These are phyloP conservation scores for Tetraneura akinire DNA, from an alignment of 1,140 invertebrate species.

Conservation along the genomic window DNA sequence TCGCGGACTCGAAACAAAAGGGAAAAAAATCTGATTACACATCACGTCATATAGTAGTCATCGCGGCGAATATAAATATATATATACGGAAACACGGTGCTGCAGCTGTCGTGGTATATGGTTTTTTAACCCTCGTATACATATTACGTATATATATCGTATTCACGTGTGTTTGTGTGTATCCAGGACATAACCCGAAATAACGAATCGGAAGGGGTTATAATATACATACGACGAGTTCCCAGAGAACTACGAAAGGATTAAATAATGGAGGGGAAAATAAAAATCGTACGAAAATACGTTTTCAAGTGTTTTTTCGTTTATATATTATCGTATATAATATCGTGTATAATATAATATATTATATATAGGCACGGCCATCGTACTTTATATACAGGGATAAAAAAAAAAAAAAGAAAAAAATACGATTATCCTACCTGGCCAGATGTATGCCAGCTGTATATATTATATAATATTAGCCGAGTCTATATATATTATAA, in stretches of 20 bases:
- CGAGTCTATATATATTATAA: neutral
- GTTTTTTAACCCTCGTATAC: slow-evolving; percentile 19
- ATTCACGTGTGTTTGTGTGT: neutral
- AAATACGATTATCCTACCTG: slow-evolving; percentile 26
- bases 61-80: too few species aligned
- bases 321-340: too few species aligned
- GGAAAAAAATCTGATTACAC: slow-evolving; percentile 44
- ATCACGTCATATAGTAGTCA: neutral
- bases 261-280: slow-evolving; percentile 46
- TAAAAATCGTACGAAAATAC: slow-evolving; percentile 46
- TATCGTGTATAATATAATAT: too few species aligned
- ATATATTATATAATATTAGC: neutral
- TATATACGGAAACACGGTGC: too few species aligned
- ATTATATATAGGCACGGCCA: neutral
- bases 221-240: neutral
- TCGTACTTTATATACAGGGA: too few species aligned
- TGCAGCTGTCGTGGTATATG: slow-evolving; percentile 19
- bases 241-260: slow-evolving; percentile 49
- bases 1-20: slow-evolving; percentile 41
- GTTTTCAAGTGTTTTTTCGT: slow-evolving; percentile 46
- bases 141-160: neutral
- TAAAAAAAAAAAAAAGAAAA: neutral
- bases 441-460: slow-evolving; percentile 40
- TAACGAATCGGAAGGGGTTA: slow-evolving; percentile 47
- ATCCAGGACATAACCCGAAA: slow-evolving; percentile 25